phyloP scores from a whole-genome alignment of 2,797 vertebrate species.

The Clarias pachynema region DNA sequence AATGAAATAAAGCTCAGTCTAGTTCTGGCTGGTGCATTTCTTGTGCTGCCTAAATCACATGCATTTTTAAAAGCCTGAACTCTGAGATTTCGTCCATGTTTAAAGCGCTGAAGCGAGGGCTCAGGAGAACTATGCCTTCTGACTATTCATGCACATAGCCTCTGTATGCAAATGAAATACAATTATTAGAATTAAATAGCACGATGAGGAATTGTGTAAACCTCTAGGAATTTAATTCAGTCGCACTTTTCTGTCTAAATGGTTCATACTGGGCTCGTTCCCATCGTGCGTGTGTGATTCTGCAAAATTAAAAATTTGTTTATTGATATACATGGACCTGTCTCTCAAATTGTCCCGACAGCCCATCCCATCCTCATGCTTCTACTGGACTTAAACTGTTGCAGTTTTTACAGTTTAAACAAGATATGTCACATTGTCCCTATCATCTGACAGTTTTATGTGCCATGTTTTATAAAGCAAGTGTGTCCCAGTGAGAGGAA shows the following conservation, averaged over 20 bases:
- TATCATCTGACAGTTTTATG: slow-evolving; percentile 13
- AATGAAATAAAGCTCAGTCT: background rate
- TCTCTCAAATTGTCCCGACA: background rate
- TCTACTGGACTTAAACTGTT: background rate
- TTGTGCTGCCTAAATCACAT: background rate
- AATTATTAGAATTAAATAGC: background rate
- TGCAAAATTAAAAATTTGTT: background rate
- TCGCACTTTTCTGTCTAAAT: background rate
- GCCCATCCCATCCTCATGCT: no score
- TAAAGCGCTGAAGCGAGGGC: background rate
- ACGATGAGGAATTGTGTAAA: background rate
- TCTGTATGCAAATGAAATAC: background rate
- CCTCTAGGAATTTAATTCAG: background rate
- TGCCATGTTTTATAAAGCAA: slow-evolving; percentile 22
- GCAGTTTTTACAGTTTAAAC: background rate
- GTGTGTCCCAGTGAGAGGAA: slow-evolving; percentile 13
- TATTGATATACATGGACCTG: background rate
- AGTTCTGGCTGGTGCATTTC: background rate
- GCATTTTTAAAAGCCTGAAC: slow-evolving; percentile 3
- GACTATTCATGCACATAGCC: background rate
- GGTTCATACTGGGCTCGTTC: no score
- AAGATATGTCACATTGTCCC: background rate
- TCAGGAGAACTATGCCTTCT: background rate
- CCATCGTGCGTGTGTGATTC: background rate
- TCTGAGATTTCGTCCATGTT: background rate